A percentile compares a stretch with the other conserved stretches of the same genome.
These are phyloP conservation scores for Rhamphomyia laevipes DNA, from an alignment of 2,888 invertebrate genomes.

Conservation along the genomic window DNA sequence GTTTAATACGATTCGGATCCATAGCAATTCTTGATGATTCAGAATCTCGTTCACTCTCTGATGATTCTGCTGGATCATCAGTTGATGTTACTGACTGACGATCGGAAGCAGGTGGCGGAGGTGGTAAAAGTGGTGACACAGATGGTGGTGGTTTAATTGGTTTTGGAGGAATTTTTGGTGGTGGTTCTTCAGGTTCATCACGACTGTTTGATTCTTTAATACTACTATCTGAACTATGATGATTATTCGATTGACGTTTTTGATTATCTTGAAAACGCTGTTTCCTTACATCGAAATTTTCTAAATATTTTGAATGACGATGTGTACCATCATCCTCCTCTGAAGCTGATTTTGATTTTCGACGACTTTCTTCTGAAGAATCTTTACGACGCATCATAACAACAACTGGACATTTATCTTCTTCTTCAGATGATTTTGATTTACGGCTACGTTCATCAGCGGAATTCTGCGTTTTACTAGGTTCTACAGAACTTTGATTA, in stretches of 20 bases:
- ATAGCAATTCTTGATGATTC: constrained; percentile 31
- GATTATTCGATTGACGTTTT: constrained; percentile 2
- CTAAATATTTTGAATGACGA: constrained; percentile 34
- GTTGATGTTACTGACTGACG: constrained; percentile 32
- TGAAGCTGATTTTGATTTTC: constrained; percentile 28
- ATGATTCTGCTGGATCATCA: constrained; percentile 45
- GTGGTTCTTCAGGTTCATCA: constrained; percentile 13
- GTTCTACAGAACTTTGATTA: constrained; percentile 8
- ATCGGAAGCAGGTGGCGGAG: constrained; percentile 15
- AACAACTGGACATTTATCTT: constrained; percentile 19
- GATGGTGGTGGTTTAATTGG: constrained; percentile 18
- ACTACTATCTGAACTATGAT: constrained; percentile 13
- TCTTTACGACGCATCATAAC: constrained; percentile 29
- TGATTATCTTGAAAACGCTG: constrained; percentile 28
- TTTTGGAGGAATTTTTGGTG: constrained; percentile 17
- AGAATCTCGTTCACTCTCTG: constrained; percentile 62
- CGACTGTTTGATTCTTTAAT: constrained; percentile 14
- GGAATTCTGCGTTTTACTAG: constrained; percentile 13
- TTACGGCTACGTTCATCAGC: constrained; percentile 16
- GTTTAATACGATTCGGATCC: constrained; percentile 27
- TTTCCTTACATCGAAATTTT: constrained; percentile 31
- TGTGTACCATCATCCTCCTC: constrained; percentile 30
- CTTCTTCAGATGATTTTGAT: constrained; percentile 29
- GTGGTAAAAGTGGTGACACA: constrained; percentile 16
- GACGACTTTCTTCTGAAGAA: constrained; percentile 17